phyloP scores from a whole-genome alignment of 2,888 invertebrate species.

The Cephalotes varians region DNA sequence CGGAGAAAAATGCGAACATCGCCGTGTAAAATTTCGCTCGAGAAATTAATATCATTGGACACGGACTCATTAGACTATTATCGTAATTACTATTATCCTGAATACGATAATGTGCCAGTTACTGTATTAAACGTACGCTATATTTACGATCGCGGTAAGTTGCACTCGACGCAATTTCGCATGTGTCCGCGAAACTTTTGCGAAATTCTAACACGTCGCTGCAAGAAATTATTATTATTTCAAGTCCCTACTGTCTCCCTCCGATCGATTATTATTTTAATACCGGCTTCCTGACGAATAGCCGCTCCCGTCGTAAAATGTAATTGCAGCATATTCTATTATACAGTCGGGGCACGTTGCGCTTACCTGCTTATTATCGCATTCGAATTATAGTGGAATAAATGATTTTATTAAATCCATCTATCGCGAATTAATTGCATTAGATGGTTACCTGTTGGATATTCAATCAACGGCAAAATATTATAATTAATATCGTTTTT shows the following conservation, averaged over 20 bases:
- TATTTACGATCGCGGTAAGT: not conserved
- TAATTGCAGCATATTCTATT: slow-evolving; percentile 40
- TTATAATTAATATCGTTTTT: slow-evolving; percentile 26
- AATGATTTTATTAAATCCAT: slow-evolving; percentile 44
- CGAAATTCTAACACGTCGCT: not conserved
- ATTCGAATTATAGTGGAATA: slow-evolving; percentile 42
- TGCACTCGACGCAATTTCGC: not conserved
- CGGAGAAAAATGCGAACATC: slow-evolving; percentile 12
- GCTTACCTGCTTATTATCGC: slow-evolving; percentile 50
- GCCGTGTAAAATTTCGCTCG: not conserved
- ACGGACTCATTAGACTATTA: slow-evolving; percentile 5
- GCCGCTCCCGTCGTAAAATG: slow-evolving; percentile 10
- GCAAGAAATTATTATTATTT: slow-evolving; percentile 22
- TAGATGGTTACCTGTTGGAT: slow-evolving; percentile 24
- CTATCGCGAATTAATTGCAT: slow-evolving; percentile 34
- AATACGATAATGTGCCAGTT: not conserved
- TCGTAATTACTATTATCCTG: slow-evolving; percentile 6
- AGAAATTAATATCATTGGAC: slow-evolving; percentile 1
- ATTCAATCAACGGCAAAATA: slow-evolving; percentile 32
- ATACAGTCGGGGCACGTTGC: slow-evolving; percentile 10
- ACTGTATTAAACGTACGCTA: not conserved
- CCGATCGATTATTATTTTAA: slow-evolving; percentile 47
- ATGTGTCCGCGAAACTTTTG: not conserved
- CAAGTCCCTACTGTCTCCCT: slow-evolving; percentile 5
- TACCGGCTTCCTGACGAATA: slow-evolving; percentile 31